phyloP scores from a whole-genome alignment of 92 coral and sea anemone genomes.

The Micromussa lordhowensis region DNA sequence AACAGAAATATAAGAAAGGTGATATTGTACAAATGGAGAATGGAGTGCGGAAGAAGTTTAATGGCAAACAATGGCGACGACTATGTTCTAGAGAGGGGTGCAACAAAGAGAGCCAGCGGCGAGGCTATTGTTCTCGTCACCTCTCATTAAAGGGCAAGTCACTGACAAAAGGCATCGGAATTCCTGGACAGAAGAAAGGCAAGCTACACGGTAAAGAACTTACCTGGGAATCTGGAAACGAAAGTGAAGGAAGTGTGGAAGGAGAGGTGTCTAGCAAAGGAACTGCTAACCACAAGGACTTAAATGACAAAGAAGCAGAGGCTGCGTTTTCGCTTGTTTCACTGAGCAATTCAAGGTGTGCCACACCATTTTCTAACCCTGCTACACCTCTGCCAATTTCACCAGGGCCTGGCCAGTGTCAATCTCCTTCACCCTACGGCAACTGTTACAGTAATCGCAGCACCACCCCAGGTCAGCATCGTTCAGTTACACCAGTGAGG shows the following conservation, averaged over 20 bases:
- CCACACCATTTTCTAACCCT: constrained; percentile 91
- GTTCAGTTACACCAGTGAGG: constrained; percentile 68
- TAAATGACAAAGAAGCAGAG: constrained; percentile 91
- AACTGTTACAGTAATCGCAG: constrained; percentile 45
- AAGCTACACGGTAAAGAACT: constrained; percentile 83
- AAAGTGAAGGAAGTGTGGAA: constrained; percentile 98
- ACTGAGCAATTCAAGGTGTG: constrained; percentile 89
- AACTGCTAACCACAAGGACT: constrained; percentile 33
- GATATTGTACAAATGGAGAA: constrained; percentile 95
- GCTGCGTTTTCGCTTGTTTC: constrained; percentile 95
- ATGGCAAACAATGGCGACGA: constrained; percentile 98
- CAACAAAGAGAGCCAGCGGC: constrained; percentile 94
- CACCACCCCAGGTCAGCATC: constrained; percentile 64
- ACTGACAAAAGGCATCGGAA: constrained; percentile 72
- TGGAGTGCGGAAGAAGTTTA: constrained; percentile 96
- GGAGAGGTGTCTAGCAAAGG: constrained; percentile 78
- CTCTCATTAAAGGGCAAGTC: constrained; percentile 92
- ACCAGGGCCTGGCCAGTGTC: constrained; percentile 74
- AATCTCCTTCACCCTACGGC: constrained; percentile 82
- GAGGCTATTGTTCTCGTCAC: constrained; percentile 98
- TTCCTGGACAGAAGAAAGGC: constrained; percentile 94
- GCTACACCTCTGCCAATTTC: constrained; percentile 92
- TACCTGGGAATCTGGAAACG: constrained; percentile 99
- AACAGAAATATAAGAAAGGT: constrained; percentile 96
- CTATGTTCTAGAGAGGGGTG: constrained; percentile 94